phyloP scores from a whole-genome alignment of 1,140 invertebrate genomes.

The Danaus melanippus region DNA sequence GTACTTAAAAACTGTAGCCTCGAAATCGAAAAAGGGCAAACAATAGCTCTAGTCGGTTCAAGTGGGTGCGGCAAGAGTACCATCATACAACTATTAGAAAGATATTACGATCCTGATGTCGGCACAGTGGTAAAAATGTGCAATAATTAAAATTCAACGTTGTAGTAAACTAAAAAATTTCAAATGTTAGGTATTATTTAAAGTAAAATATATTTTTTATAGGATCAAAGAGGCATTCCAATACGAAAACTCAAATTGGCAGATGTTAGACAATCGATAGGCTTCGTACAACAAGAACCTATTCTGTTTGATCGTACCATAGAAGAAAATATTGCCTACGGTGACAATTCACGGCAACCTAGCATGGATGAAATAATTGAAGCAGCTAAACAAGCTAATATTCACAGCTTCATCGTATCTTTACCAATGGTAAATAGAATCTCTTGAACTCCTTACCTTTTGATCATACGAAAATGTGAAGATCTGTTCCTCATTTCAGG shows the following conservation, averaged over 20 bases:
- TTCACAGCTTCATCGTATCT: slow-evolving; percentile 79
- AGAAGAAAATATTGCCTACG: slow-evolving; percentile 83
- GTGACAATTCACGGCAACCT: slow-evolving; percentile 73
- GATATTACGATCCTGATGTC: slow-evolving; percentile 84
- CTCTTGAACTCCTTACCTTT: neutral
- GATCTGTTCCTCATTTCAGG: slow-evolving; percentile 37
- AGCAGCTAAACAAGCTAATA: slow-evolving; percentile 81
- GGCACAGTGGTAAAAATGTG: slow-evolving; percentile 72
- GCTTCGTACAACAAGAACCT: slow-evolving; percentile 86
- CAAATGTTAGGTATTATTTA: neutral
- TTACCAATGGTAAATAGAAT: slow-evolving; percentile 73
- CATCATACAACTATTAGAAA: slow-evolving; percentile 83
- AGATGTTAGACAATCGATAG: slow-evolving; percentile 75
- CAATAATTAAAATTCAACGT: too few species aligned
- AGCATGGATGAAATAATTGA: slow-evolving; percentile 74
- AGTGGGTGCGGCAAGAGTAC: slow-evolving; percentile 94
- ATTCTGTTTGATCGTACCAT: slow-evolving; percentile 81
- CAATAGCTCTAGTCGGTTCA: slow-evolving; percentile 87
- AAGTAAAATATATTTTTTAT: slow-evolving; percentile 2
- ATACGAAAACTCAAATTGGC: slow-evolving; percentile 66
- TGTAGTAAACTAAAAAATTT: neutral
- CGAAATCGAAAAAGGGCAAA: slow-evolving; percentile 77
- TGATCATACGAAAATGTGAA: neutral
- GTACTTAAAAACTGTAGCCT: slow-evolving; percentile 82
- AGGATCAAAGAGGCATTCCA: slow-evolving; percentile 60